Conservation (phyloP, 2,797 vertebrate species). For the Otolemur crassicaudatus region DNA sequence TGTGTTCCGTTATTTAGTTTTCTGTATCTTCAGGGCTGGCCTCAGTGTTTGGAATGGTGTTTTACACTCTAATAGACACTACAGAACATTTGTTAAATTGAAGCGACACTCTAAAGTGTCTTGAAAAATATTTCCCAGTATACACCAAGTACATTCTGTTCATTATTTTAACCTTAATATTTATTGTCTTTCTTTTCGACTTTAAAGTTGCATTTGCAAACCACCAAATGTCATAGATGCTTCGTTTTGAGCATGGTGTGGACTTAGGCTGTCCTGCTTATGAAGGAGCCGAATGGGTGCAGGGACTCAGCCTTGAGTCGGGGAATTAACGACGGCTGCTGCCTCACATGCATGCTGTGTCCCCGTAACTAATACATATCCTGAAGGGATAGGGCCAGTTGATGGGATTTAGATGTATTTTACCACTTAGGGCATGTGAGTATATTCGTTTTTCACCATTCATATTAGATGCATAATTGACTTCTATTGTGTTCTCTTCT, state of each 20-base stretch:
- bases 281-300: background rate
- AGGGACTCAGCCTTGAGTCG: rapidly evolving
- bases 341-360: rapidly evolving
- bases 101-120: background rate
- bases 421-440: background rate
- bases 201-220: background rate
- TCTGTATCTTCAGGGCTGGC: background rate
- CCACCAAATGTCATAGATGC: background rate
- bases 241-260: background rate
- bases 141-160: background rate
- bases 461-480: background rate
- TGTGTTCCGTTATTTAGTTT: background rate
- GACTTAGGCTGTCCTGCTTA: background rate
- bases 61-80: background rate
- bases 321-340: background rate
- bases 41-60: background rate
- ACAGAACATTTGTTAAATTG: background rate
- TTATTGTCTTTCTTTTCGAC: background rate
- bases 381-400: background rate
- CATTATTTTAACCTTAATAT: background rate
- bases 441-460: background rate
- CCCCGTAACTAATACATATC: background rate
- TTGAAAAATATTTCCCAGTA: background rate
- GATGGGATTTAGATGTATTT: background rate
- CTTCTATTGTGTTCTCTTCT: background rate